Conservation (phyloP, 2,797 vertebrate species). For the Enteromius argenteus region DNA sequence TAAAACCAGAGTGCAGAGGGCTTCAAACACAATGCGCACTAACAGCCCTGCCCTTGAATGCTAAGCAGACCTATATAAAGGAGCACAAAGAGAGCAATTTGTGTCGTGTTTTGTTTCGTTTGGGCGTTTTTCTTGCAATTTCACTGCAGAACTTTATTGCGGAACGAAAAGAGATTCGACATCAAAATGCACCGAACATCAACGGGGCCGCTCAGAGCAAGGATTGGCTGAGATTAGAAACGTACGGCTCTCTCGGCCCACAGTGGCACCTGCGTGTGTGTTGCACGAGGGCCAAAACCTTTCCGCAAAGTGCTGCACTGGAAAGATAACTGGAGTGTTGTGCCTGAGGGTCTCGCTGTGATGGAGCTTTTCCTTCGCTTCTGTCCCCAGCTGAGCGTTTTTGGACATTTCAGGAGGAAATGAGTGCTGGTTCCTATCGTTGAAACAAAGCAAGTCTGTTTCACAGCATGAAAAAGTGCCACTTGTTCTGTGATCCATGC, state of each 20-base stretch:
- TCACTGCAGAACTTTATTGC: conserved; percentile 33
- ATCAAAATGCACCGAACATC: conserved; percentile 32
- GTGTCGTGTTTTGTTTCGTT: conserved; percentile 41
- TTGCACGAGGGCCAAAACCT: conserved; percentile 21
- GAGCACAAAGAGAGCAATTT: conserved; percentile 48
- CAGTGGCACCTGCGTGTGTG: conserved; percentile 22
- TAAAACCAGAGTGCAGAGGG: conserved; percentile 58
- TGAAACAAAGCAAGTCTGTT: conserved; percentile 45
- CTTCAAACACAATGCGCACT: conserved; percentile 56
- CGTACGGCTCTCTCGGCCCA: not conserved
- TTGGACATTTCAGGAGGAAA: conserved; percentile 26
- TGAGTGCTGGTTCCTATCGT: not conserved
- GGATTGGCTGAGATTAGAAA: conserved; percentile 31
- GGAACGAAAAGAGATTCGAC: conserved; percentile 18
- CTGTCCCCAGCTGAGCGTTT: conserved; percentile 20
- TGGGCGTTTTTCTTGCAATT: conserved; percentile 33
- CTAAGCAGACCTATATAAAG: conserved; percentile 48
- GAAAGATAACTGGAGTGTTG: conserved; percentile 45
- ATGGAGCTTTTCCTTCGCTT: conserved; percentile 19
- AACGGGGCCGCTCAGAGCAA: not conserved
- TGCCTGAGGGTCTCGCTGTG: conserved; percentile 16
- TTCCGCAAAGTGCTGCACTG: conserved; percentile 27
- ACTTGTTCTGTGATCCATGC: conserved; percentile 4
- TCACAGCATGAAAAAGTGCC: conserved; percentile 4
- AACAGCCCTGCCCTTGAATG: conserved; percentile 52